Percentiles rank a stretch among this genome's conserved stretches.
phyloP scores from a whole-genome alignment of 1,140 invertebrate genomes.

The Neodiprion virginianus region DNA sequence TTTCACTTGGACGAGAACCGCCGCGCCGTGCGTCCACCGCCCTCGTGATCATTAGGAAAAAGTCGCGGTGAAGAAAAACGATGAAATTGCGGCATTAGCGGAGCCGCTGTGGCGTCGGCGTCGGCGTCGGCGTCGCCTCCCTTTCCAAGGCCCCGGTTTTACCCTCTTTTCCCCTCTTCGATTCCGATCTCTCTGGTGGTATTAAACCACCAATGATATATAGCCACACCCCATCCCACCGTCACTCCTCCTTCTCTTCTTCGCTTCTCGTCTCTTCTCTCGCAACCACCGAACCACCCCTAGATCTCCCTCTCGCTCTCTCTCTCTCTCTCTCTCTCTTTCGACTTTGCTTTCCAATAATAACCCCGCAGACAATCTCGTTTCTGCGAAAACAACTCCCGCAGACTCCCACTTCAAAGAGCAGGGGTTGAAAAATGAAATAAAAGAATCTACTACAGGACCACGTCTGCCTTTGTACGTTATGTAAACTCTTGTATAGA shows the following conservation, averaged over 20 bases:
- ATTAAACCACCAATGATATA: conserved; percentile 15
- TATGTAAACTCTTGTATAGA: too few species aligned
- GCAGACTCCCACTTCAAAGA: too few species aligned
- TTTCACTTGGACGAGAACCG: conserved; percentile 33
- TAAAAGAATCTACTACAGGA: too few species aligned
- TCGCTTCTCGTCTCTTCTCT: conserved; percentile 12
- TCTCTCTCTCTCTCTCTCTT: not conserved
- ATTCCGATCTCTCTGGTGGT: conserved; percentile 18
- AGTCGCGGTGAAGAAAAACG: conserved; percentile 42
- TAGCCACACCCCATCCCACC: not conserved
- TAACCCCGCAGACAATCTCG: conserved; percentile 9
- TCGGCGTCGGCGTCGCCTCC: conserved; percentile 22
- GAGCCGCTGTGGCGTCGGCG: conserved; percentile 25
- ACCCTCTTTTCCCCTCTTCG: conserved; percentile 1
- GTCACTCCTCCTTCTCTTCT: not conserved
- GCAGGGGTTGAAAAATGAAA: too few species aligned
- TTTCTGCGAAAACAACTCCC: conserved; percentile 6
- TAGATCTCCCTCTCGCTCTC: not conserved
- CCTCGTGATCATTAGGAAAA: conserved; percentile 51
- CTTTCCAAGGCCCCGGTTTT: not conserved
- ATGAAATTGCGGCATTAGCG: conserved; percentile 55
- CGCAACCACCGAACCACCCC: not conserved
- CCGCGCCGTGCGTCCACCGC: not conserved
- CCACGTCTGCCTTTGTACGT: too few species aligned
- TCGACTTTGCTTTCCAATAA: conserved; percentile 4